Evolutionary conservation across 2,113 vertebrate genomes (phyloP).

Genomic region (Bungarus multicinctus): DNA sequence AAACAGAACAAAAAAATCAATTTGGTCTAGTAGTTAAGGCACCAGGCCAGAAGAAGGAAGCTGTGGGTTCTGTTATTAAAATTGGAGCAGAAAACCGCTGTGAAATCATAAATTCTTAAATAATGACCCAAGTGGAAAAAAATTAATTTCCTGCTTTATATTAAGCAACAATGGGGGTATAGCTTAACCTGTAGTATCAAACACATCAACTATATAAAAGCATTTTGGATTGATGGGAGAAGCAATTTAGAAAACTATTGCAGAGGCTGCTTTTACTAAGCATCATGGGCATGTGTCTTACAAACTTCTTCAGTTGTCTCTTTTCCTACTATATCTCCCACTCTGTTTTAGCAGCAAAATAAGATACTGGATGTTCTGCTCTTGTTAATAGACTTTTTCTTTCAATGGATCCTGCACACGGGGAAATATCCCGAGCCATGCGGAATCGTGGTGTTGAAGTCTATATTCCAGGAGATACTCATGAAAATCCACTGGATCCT

Average conservation of each 20-base stretch:
- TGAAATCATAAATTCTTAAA: background rate
- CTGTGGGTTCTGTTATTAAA: background rate
- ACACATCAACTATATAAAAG: background rate
- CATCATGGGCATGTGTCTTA: background rate
- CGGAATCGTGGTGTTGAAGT: constrained; percentile 94
- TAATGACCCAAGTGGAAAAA: background rate
- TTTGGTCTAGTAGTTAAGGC: background rate
- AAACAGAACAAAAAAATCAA: background rate
- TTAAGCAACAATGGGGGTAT: background rate
- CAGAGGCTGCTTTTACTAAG: background rate
- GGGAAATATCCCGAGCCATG: constrained; percentile 98
- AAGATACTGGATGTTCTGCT: background rate
- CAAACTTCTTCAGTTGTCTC: background rate
- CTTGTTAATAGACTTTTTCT: constrained; percentile 84
- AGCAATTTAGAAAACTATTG: background rate
- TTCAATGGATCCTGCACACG: constrained; percentile 92
- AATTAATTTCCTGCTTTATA: background rate
- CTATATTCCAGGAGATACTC: constrained; percentile 83
- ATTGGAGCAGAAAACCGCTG: background rate
- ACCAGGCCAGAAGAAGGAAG: background rate
- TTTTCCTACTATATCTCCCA: background rate
- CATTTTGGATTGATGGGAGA: background rate
- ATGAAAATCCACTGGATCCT: constrained; percentile 71
- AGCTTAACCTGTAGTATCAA: background rate
- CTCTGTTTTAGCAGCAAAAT: background rate